Percentiles rank a stretch among this genome's conserved stretches.
These are phyloP conservation scores for Pempheris klunzingeri DNA, from an alignment of 2,797 vertebrate genomes.

Conservation along the genomic window DNA sequence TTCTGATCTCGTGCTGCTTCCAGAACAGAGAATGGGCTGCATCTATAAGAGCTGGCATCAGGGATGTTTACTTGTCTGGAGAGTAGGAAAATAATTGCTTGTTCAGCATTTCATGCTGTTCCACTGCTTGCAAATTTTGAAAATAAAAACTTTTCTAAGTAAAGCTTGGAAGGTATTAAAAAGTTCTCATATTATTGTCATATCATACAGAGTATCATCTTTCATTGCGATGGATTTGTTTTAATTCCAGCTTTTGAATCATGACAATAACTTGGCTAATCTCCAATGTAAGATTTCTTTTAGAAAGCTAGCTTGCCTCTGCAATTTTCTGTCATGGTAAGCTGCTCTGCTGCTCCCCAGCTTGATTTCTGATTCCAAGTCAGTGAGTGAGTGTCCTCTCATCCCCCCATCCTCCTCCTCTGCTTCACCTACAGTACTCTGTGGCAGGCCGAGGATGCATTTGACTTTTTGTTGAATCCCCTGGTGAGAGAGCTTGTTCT, in stretches of 20 bases:
- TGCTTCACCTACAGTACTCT: conserved; percentile 13
- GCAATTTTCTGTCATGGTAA: conserved; percentile 9
- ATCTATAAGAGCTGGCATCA: conserved; percentile 34
- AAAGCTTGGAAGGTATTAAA: neutral
- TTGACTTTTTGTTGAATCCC: conserved; percentile 44
- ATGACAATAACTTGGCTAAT: conserved; percentile 17
- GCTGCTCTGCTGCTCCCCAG: neutral
- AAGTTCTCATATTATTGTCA: conserved; percentile 6
- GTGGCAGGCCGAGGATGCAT: conserved; percentile 36
- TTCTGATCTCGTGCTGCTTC: conserved; percentile 25
- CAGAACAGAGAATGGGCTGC: conserved; percentile 25
- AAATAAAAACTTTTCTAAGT: conserved; percentile 18
- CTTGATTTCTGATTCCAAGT: conserved; percentile 6
- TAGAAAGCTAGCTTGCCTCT: conserved; percentile 1
- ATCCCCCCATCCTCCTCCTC: conserved; percentile 2
- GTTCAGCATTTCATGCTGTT: conserved; percentile 36
- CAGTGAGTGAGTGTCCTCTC: conserved; percentile 5
- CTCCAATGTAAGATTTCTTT: neutral
- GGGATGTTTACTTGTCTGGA: conserved; percentile 29
- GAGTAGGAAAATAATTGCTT: conserved; percentile 30
- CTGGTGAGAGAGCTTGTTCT: conserved; percentile 45
- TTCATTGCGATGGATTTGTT: conserved; percentile 23
- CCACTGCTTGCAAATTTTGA: neutral
- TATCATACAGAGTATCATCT: conserved; percentile 13
- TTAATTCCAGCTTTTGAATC: conserved; percentile 18